These are phyloP conservation scores for Chloropsis cyanopogon DNA, from an alignment of 2,113 vertebrate genomes.

Conservation along the genomic window DNA sequence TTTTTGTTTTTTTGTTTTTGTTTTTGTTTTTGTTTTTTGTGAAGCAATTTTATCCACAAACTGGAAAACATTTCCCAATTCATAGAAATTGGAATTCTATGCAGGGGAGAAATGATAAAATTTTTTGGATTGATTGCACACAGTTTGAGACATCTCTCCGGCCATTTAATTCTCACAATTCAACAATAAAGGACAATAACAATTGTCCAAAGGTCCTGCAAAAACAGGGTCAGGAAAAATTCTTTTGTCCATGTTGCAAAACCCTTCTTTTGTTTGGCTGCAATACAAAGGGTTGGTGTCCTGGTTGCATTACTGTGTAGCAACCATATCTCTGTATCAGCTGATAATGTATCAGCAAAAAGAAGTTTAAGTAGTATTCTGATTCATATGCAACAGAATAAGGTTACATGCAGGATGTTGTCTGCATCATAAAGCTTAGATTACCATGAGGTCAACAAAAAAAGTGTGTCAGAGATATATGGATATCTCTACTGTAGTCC, in stretches of 20 bases:
- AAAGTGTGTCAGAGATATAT: background rate
- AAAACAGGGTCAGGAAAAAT: background rate
- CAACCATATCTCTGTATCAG: background rate
- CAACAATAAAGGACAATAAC: background rate
- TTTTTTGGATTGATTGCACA: background rate
- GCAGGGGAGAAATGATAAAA: background rate
- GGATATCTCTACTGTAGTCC: background rate
- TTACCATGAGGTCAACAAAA: background rate
- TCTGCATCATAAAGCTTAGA: background rate
- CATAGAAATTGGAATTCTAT: background rate
- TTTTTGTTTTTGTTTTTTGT: background rate
- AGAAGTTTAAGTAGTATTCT: background rate
- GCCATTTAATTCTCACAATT: background rate
- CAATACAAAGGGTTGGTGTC: background rate
- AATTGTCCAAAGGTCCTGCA: background rate
- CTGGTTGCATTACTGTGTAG: background rate
- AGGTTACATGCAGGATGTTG: background rate
- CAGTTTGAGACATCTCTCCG: background rate
- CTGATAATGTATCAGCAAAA: background rate
- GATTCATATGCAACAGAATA: background rate
- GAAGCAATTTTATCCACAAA: background rate
- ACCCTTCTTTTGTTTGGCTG: background rate
- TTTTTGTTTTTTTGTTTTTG: too few relatives aligned
- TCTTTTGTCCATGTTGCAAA: background rate
- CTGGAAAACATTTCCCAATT: background rate